These are phyloP conservation scores for Alces alces DNA, from an alignment of 2,113 vertebrate genomes.

Conservation along the genomic window DNA sequence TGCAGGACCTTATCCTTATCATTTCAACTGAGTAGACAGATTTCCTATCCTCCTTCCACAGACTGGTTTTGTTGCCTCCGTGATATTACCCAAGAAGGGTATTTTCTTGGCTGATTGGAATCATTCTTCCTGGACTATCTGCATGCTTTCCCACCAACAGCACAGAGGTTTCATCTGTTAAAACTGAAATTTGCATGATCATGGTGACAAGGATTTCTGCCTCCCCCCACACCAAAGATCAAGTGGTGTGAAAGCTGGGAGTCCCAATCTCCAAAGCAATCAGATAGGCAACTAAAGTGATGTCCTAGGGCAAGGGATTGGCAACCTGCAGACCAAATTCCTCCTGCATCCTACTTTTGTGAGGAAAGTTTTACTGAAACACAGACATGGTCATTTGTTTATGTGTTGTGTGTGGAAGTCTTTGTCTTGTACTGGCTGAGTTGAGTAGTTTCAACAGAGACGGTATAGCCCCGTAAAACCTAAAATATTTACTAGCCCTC, in stretches of 20 bases:
- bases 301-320: not conserved
- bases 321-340: not conserved
- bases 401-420: not conserved
- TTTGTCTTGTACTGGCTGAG: not conserved
- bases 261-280: conserved; percentile 54
- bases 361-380: conserved; percentile 9
- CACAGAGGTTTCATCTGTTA: not conserved
- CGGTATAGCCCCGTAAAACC: not conserved
- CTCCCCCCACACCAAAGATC: conserved; percentile 58
- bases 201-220: conserved; percentile 47
- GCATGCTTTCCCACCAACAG: conserved; percentile 56
- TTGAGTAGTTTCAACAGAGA: not conserved
- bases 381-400: not conserved
- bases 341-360: not conserved
- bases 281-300: conserved; percentile 27
- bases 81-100: not conserved
- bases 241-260: conserved; percentile 29
- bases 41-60: not conserved
- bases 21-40: not conserved
- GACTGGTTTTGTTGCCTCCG: not conserved
- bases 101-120: not conserved
- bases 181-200: conserved; percentile 49
- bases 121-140: conserved; percentile 45
- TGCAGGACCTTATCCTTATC: not conserved
- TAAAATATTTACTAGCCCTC: not conserved